Percentiles rank a stretch among this genome's conserved stretches.
Conservation (phyloP, 53 echinoderm and acorn worm genomes). For the Holothuria leucospilota region DNA sequence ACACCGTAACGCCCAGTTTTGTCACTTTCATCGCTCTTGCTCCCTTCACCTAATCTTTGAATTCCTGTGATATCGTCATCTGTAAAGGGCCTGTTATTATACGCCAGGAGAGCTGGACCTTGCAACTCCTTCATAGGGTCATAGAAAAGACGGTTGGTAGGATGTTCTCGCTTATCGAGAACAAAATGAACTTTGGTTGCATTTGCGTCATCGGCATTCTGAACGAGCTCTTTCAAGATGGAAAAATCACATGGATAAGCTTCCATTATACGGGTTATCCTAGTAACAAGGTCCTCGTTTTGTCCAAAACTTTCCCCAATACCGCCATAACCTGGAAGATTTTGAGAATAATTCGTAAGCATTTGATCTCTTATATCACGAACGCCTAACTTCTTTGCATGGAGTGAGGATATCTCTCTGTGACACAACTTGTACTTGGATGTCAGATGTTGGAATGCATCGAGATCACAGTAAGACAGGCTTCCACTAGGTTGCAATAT, state of each 20-base stretch:
- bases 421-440: neutral
- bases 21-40: constrained; percentile 69
- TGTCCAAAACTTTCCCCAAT: constrained; percentile 80
- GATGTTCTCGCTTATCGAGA: constrained; percentile 75
- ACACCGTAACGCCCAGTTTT: constrained; percentile 90
- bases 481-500: neutral
- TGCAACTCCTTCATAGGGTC: constrained; percentile 61
- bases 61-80: constrained; percentile 88
- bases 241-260: constrained; percentile 77
- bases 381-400: constrained; percentile 58
- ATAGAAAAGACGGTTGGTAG: constrained; percentile 27
- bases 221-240: constrained; percentile 89
- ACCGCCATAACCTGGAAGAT: neutral
- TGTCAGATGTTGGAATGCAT: neutral
- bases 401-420: constrained; percentile 4
- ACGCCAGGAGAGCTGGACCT: constrained; percentile 81
- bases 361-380: constrained; percentile 40
- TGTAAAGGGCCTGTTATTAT: constrained; percentile 81
- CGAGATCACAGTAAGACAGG: constrained; percentile 12
- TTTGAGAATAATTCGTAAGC: constrained; percentile 9
- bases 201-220: constrained; percentile 95
- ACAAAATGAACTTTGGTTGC: constrained; percentile 88
- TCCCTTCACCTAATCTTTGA: constrained; percentile 84
- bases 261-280: constrained; percentile 75
- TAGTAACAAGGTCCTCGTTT: constrained; percentile 73